Conservation (phyloP, 2,797 vertebrate genomes). For the Etheostoma nigrum region DNA sequence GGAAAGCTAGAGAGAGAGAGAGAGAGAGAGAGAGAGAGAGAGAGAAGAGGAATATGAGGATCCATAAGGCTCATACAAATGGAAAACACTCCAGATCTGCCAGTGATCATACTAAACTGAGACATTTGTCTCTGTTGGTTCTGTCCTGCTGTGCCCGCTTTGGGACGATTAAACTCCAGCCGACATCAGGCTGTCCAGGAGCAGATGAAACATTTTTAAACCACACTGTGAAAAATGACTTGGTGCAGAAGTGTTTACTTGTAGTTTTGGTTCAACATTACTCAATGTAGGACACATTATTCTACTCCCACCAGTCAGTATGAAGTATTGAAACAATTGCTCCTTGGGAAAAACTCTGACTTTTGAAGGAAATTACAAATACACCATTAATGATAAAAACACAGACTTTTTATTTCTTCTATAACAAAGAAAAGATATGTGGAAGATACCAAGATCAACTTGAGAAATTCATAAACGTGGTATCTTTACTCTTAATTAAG, state of each 20-base stretch:
- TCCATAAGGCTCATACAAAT: constrained; percentile 47
- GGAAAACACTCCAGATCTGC: constrained; percentile 74
- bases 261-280: constrained; percentile 72
- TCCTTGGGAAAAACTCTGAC: constrained; percentile 33
- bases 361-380: constrained; percentile 62
- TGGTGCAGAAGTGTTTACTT: constrained; percentile 65
- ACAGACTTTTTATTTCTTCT: constrained; percentile 11
- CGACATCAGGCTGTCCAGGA: constrained; percentile 74
- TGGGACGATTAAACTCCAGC: constrained; percentile 75
- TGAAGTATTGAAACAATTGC: constrained; percentile 59
- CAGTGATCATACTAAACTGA: constrained; percentile 79
- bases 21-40: constrained; percentile 20
- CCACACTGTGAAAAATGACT: constrained; percentile 69
- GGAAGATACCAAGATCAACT: constrained; percentile 21
- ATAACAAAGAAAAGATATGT: constrained; percentile 13
- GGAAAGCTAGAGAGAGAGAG: background rate
- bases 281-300: constrained; percentile 64
- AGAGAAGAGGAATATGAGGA: constrained; percentile 19
- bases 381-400: constrained; percentile 41
- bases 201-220: constrained; percentile 74
- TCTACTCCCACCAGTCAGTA: constrained; percentile 48
- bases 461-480: constrained; percentile 19
- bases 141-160: constrained; percentile 69
- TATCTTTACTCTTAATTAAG: constrained; percentile 31
- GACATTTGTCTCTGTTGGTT: constrained; percentile 80